Percentiles rank a stretch among this genome's conserved stretches.
Evolutionary conservation across 2,113 vertebrate species (phyloP).

Genomic region (Callipepla californica): DNA sequence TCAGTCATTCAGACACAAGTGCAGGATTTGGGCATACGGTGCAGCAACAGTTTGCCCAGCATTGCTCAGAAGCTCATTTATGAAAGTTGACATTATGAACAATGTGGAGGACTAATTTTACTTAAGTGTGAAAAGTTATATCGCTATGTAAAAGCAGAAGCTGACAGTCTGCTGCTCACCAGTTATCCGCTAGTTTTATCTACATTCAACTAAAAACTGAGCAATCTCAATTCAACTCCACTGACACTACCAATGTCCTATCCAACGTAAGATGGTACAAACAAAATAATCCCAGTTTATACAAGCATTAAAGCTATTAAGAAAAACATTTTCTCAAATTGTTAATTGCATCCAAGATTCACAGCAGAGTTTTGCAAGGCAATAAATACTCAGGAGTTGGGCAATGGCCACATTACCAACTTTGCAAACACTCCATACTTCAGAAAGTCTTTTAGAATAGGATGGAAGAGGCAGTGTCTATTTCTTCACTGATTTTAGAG

Average conservation of each 20-base stretch:
- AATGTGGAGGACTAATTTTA: neutral
- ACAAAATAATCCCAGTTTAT: neutral
- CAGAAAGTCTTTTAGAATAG: neutral
- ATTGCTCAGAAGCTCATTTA: neutral
- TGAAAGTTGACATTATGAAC: neutral
- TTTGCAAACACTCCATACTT: neutral
- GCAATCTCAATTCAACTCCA: neutral
- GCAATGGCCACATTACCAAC: neutral
- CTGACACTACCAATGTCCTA: neutral
- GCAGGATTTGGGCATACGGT: fast-evolving
- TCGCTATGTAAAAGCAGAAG: neutral
- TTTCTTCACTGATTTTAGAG: neutral
- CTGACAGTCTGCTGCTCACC: neutral
- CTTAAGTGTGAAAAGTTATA: neutral
- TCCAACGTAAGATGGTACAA: neutral
- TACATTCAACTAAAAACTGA: neutral
- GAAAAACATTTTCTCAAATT: neutral
- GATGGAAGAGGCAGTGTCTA: constrained; percentile 15
- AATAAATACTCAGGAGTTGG: constrained; percentile 23
- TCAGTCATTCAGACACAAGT: fast-evolving
- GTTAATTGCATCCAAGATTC: neutral
- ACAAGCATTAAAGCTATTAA: constrained; percentile 23
- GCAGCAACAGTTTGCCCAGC: neutral
- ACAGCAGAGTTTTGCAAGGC: neutral
- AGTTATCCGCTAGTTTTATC: neutral